Evolutionary conservation across 2,113 vertebrate genomes (phyloP), one percentile per base, ranked within the genome.

Genomic region (Rynchops niger): DNA sequence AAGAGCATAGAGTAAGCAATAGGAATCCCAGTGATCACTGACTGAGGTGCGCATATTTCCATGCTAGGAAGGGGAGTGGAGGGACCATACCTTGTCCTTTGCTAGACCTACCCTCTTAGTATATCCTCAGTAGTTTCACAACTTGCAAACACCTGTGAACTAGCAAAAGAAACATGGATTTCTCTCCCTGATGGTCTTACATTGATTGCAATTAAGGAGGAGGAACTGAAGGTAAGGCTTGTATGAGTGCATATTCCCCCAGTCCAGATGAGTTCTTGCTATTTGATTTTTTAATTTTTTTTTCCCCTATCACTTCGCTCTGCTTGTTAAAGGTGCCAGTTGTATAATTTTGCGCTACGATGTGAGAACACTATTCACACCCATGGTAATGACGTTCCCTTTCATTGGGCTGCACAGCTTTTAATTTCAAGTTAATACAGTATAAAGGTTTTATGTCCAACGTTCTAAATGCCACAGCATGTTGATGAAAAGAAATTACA

Each of bases 401-500:
- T 96, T 95, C 85, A 67, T 85, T 86, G 72, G 94, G 85, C 86
- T 91, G 59, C 66, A 79, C 38, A 66, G 65, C 86, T 97, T 97
- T 97, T 97, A 96, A 96, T 95, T 97, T 97, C 92, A 83, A 92
- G 96, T 98, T 97, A 97, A 97, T 96, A 97, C 50, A 90, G 90
- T 90, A 61, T 76, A 71, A 65, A 78, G 62, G 45, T 59, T 96
- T 97, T 95, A 94, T 61, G 81, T 92, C 58, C 61, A 55, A 86
- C n/a, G 6, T 87, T 97, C 93, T 88, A 95, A 96, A 95, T 90
- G 84, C 91, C 91, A 83, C 42, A 85, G 95, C 71, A 93, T 77
- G 89, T 97, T 97, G 97, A 96, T 96, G 97, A 95, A 95, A 97
- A 97, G 97, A 98, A 97, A 96, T 97, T 92, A 88, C 94, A 98